phyloP scores from a whole-genome alignment of 2,888 invertebrate species.

The Rhynchonema sp. region DNA sequence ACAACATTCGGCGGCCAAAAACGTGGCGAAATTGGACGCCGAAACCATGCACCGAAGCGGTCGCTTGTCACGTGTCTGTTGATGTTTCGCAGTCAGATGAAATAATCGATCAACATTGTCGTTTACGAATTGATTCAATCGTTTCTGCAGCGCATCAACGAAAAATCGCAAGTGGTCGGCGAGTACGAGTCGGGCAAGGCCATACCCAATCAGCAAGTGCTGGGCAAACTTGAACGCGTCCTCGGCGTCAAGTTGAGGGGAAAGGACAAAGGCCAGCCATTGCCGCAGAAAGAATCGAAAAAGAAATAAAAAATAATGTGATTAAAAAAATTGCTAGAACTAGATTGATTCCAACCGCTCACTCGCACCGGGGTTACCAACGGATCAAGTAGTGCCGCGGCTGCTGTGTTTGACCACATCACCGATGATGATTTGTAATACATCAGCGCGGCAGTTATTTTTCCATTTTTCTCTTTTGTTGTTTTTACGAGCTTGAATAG shows the following conservation, averaged over 20 bases:
- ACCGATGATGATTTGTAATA: conserved; percentile 67
- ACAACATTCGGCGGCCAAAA: conserved; percentile 84
- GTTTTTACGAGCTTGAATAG: too few relatives aligned
- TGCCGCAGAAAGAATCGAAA: conserved; percentile 10
- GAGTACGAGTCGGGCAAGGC: conserved; percentile 94
- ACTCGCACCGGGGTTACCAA: too few relatives aligned
- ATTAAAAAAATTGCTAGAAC: too few relatives aligned
- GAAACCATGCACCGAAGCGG: too few relatives aligned
- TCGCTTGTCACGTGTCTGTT: too few relatives aligned
- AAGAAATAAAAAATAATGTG: background rate
- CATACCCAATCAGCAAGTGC: conserved; percentile 62
- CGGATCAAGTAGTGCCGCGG: too few relatives aligned
- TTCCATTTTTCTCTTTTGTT: too few relatives aligned
- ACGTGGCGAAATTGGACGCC: conserved; percentile 62
- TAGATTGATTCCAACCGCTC: too few relatives aligned
- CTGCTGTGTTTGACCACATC: conserved; percentile 68
- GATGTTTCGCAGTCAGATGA: background rate
- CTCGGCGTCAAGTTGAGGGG: conserved; percentile 85
- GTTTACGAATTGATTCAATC: background rate
- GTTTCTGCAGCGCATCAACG: conserved; percentile 61
- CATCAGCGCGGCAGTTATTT: too few relatives aligned
- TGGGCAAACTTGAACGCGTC: conserved; percentile 82
- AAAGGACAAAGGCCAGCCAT: conserved; percentile 70
- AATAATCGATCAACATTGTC: too few relatives aligned
- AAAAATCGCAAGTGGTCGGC: conserved; percentile 85